Conservation (phyloP, 2,888 invertebrate genomes). For the Hirtodrosophila duncani region DNA sequence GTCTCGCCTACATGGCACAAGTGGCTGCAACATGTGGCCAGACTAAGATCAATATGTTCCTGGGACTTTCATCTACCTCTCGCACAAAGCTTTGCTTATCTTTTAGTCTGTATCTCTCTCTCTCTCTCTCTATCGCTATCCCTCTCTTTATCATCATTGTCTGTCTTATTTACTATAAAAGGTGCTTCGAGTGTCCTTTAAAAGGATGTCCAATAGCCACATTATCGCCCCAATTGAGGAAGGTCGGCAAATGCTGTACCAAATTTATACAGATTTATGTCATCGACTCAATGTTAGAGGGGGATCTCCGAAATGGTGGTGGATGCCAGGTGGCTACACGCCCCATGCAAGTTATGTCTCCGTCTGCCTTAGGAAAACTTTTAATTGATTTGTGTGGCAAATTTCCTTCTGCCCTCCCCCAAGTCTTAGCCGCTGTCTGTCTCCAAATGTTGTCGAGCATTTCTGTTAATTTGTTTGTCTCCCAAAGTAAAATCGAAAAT, state of each 20-base stretch:
- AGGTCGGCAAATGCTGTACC: no score
- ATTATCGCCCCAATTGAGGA: no score
- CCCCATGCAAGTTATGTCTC: conserved; percentile 2
- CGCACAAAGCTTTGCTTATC: conserved; percentile 35
- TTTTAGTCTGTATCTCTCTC: no score
- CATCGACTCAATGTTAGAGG: no score
- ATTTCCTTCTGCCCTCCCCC: conserved; percentile 2
- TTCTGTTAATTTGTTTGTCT: conserved; percentile 28
- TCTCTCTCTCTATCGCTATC: no score
- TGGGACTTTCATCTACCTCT: conserved; percentile 12
- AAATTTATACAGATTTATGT: no score
- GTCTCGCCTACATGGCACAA: no score
- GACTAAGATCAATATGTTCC: conserved; percentile 28
- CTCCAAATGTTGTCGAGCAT: conserved; percentile 17
- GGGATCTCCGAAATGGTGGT: no score
- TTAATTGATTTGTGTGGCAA: conserved; percentile 38
- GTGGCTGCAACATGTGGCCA: conserved; percentile 13
- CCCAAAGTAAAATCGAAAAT: background rate
- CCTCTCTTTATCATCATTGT: background rate
- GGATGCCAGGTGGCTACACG: no score
- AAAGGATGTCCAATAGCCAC: no score
- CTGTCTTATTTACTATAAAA: conserved; percentile 40
- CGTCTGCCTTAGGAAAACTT: conserved; percentile 25
- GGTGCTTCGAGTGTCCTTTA: conserved; percentile 1
- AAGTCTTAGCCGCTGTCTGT: background rate